Base-by-base conservation (phyloP, 2,113 vertebrate genomes). In the Myiozetetes cayanensis region DNA sequence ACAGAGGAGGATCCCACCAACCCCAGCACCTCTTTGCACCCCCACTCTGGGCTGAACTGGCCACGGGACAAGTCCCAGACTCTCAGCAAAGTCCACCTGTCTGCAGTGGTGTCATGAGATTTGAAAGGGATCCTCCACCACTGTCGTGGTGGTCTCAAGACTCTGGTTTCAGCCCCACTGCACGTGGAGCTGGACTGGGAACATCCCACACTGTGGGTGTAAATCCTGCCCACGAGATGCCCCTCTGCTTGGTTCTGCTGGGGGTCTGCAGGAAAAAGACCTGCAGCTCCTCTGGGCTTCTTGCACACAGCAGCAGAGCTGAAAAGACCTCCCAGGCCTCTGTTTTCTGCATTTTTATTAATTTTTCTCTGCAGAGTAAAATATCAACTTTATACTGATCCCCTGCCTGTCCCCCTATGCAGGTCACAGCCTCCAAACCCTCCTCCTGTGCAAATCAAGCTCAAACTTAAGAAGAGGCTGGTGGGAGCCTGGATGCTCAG, bases 101-200 rank as follows among this genome's bases (percentile, higher is more conserved):
- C 24, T 28, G 35, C 1, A 1, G 9, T 4, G 23, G 5, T 59
- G 39, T 3, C 10, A 1, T 3, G n/a, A 53, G 28, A 14, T 3
- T 4, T 50, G 12, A 4, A 47, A 49, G 46, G 46, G 52, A 10
- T 14, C 44, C 6, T 8, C 53, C 33, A 31, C 10, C 0, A 1
- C 46, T 22, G 5, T 3, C 0, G 0, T 30, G 30, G 14, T 12
- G 4, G 12, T n/a, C 35, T 94, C n/a, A 44, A 46, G 21, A 21
- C 30, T 56, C 44, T 28, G 13, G 8, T 22, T 47, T 16, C 50
- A 89, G n/a, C 39, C 65, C 11, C 24, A 4, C n/a, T 53, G 84
- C 25, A 19, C 6, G 0, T 17, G 55, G 47, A 46, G 23, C 22
- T 2, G 2, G 8, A 5, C 27, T 25, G 59, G 44, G 63, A 7